phyloP scores from a whole-genome alignment of 2,113 vertebrate genomes.

The Myodes glareolus region DNA sequence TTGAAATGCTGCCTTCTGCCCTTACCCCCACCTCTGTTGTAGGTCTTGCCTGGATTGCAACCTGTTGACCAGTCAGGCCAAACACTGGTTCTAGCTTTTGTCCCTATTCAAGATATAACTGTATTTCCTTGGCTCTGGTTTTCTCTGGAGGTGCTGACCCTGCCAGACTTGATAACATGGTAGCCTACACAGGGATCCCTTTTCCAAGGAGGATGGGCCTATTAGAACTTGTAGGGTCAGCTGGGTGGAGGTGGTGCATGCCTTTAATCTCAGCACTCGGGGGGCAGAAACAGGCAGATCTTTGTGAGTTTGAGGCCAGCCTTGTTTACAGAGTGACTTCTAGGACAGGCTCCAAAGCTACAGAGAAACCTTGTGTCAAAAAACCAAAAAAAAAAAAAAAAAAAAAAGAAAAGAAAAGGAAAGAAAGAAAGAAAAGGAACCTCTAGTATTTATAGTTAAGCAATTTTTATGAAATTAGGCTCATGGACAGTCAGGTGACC shows the following conservation, averaged over 20 bases:
- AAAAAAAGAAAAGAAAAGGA: too few species aligned
- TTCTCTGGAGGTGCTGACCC: background rate
- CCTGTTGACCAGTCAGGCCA: background rate
- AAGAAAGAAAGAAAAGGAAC: too few species aligned
- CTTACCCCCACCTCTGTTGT: background rate
- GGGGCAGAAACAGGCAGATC: too few species aligned
- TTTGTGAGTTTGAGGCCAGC: too few species aligned
- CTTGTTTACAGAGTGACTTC: too few species aligned
- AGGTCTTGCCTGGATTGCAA: conserved; percentile 5
- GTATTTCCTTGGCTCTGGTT: conserved; percentile 9
- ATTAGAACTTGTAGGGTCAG: background rate
- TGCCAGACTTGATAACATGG: conserved; percentile 19
- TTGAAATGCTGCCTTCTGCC: background rate
- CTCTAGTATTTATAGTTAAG: background rate
- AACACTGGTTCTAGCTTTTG: background rate
- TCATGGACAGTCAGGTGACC: background rate
- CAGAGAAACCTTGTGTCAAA: too few species aligned
- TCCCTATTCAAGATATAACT: background rate
- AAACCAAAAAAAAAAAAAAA: too few species aligned
- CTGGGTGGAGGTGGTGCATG: too few species aligned
- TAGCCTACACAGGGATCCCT: background rate
- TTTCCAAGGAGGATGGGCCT: background rate
- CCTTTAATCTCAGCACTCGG: too few species aligned
- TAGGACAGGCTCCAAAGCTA: too few species aligned
- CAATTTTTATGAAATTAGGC: background rate